Percentiles rank a stretch among this genome's conserved stretches.
Evolutionary conservation across 2,888 invertebrate genomes (phyloP).

Genomic region (Eupithecia vulgata): DNA sequence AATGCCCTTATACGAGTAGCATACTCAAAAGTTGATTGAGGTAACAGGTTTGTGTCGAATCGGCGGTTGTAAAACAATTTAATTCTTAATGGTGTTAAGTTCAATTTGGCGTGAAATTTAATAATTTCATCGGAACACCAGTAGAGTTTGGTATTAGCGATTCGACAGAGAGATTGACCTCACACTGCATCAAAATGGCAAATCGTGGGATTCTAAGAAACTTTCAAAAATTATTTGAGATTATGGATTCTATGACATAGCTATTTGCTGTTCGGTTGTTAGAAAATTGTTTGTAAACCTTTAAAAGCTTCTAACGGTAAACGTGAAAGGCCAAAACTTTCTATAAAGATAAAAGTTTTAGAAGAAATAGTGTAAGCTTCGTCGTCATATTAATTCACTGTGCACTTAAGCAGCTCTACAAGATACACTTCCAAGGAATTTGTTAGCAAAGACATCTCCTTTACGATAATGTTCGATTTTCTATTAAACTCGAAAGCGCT

Average conservation of each 20-base stretch:
- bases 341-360: conserved; percentile 28
- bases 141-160: conserved; percentile 72
- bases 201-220: conserved; percentile 47
- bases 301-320: conserved; percentile 24
- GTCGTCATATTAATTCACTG: conserved; percentile 32
- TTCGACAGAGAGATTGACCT: conserved; percentile 72
- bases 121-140: conserved; percentile 77
- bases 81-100: conserved; percentile 61
- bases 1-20: conserved; percentile 38
- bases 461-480: conserved; percentile 85
- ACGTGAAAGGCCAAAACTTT: conserved; percentile 27
- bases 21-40: conserved; percentile 44
- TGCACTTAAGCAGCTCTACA: conserved; percentile 57
- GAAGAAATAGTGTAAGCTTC: conserved; percentile 37
- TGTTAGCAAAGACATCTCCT: conserved; percentile 82
- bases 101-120: conserved; percentile 75
- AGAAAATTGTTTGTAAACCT: background rate
- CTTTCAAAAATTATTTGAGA: conserved; percentile 52
- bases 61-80: conserved; percentile 62
- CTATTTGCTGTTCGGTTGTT: background rate
- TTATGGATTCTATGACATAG: conserved; percentile 2
- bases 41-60: conserved; percentile 59
- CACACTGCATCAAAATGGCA: conserved; percentile 41
- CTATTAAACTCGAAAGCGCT: conserved; percentile 84
- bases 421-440: conserved; percentile 76